Evolutionary conservation across 2,797 vertebrate genomes (phyloP).

Genomic region (Anguilla obscura): DNA sequence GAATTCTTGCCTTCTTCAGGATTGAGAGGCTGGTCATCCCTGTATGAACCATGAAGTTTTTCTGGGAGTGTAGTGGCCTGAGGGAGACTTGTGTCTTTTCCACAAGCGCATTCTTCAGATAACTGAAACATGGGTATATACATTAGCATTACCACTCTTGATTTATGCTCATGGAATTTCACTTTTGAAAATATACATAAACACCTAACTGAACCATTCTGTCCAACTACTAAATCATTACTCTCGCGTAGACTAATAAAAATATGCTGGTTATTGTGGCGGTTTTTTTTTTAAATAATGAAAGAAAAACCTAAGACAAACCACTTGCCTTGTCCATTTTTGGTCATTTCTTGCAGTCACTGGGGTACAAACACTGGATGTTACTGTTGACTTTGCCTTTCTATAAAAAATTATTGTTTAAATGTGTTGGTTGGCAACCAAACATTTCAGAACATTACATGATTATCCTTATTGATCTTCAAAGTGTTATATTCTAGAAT

Average conservation of each 20-base stretch:
- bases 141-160: not conserved
- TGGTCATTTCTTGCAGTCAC: not conserved
- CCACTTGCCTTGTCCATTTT: conserved; percentile 20
- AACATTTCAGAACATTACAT: not conserved
- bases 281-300: not conserved
- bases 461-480: not conserved
- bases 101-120: not conserved
- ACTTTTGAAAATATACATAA: not conserved
- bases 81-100: not conserved
- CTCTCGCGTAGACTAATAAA: not conserved
- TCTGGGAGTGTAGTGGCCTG: not conserved
- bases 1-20: not conserved
- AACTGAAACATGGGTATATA: not conserved
- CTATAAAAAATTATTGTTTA: not conserved
- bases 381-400: not conserved
- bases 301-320: not conserved
- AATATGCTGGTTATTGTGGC: not conserved
- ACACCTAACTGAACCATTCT: not conserved
- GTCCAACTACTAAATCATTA: not conserved
- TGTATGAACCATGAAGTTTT: not conserved
- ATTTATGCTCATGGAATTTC: not conserved
- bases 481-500: conserved; percentile 10
- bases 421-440: conserved; percentile 5
- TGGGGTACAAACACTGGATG: not conserved
- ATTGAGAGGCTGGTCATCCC: not conserved